A percentile compares a stretch with the other conserved stretches of the same genome.
These are phyloP conservation scores for Calycopis cecrops DNA, from an alignment of 1,140 invertebrate species.

Conservation along the genomic window DNA sequence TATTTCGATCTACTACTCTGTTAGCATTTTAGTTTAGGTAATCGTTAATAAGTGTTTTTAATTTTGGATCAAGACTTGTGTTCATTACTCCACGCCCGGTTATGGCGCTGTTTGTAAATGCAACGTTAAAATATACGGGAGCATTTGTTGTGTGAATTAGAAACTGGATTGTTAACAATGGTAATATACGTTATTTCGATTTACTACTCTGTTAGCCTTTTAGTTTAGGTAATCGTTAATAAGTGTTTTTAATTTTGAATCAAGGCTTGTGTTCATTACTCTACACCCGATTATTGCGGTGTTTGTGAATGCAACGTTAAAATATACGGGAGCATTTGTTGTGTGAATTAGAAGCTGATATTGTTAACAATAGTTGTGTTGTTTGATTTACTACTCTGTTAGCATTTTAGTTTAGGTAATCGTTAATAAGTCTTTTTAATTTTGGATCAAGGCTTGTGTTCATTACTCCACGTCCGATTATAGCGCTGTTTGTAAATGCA, in stretches of 20 bases:
- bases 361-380: no score
- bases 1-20: not conserved
- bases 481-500: slow-evolving; percentile 54
- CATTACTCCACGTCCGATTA: slow-evolving; percentile 61
- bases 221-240: not conserved
- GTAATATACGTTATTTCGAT: no score
- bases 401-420: no score
- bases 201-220: not conserved
- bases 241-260: no score
- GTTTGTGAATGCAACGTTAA: slow-evolving; percentile 55
- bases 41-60: not conserved
- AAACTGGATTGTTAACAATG: no score
- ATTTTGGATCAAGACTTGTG: no score
- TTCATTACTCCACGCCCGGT: slow-evolving; percentile 56
- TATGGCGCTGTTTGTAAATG: slow-evolving; percentile 56
- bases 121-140: slow-evolving; percentile 46
- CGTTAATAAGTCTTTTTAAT: no score
- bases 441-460: not conserved
- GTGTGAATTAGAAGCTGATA: no score
- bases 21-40: not conserved
- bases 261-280: slow-evolving; percentile 29
- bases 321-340: slow-evolving; percentile 30
- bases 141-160: slow-evolving; percentile 16
- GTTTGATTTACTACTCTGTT: not conserved
- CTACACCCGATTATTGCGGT: slow-evolving; percentile 59